These are phyloP conservation scores for Enteromius paludinosus DNA, from an alignment of 2,797 vertebrate genomes.

Conservation along the genomic window DNA sequence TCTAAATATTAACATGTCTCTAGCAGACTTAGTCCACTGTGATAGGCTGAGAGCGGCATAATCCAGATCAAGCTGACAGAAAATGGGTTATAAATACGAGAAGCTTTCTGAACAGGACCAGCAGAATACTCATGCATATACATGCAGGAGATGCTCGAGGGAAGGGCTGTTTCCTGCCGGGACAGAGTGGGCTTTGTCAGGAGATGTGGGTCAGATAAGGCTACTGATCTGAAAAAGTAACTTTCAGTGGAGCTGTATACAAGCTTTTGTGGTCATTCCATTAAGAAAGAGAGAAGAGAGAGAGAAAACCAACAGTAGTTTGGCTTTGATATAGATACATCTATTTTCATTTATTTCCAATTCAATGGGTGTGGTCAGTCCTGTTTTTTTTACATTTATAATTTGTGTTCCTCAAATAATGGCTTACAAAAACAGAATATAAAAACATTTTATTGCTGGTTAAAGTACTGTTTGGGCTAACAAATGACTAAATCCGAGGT, in stretches of 20 bases:
- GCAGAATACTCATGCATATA: constrained; percentile 46
- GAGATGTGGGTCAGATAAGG: constrained; percentile 55
- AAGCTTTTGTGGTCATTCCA: background rate
- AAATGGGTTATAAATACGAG: constrained; percentile 21
- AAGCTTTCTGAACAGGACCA: constrained; percentile 34
- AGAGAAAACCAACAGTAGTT: background rate
- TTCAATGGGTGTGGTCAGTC: background rate
- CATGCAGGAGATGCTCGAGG: constrained; percentile 44
- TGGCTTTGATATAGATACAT: constrained; percentile 25
- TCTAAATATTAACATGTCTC: constrained; percentile 25
- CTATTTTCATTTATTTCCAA: background rate
- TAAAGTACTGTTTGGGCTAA: background rate
- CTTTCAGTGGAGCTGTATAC: background rate
- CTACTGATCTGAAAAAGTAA: constrained; percentile 33
- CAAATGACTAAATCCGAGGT: background rate
- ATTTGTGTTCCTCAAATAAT: background rate
- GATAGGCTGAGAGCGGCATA: constrained; percentile 15
- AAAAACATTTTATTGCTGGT: background rate
- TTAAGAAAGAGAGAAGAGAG: background rate
- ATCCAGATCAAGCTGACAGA: constrained; percentile 36
- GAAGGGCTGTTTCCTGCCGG: constrained; percentile 44
- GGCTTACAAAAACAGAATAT: background rate
- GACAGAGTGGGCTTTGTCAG: constrained; percentile 47
- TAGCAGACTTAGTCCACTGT: background rate
- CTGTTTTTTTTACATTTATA: background rate